Evolutionary conservation across 2,797 vertebrate genomes (phyloP), one percentile per base, ranked within the genome.

Genomic region (Pygocentrus nattereri): DNA sequence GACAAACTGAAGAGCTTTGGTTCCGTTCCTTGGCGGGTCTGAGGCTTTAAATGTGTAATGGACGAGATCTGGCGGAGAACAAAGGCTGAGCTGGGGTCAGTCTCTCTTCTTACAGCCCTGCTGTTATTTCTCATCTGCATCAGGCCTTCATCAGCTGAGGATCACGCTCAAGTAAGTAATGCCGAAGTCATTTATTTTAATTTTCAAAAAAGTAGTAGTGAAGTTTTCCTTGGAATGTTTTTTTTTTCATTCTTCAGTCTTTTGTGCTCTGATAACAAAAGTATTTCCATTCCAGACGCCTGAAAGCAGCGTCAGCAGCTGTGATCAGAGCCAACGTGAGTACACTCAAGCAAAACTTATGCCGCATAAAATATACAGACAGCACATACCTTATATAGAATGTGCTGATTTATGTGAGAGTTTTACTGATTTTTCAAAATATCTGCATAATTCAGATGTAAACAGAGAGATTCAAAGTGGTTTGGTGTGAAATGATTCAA

Each of bases 41-140:
- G 12, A 2, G 23, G 21, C 1, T 23, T 52, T 23, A 31, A 19
- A n/a, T 44, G 68, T 44, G 56, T 79, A 62, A 82, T 85, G 84
- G 54, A 77, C 11, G 31, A 18, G 15, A 44, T 23, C 25, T 49
- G 18, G 73, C 58, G 31, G n/a, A 13, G 50, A 56, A 34, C 31
- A 31, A 71, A 25, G 19, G 30, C 25, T 38, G 52, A 41, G 11
- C n/a, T 19, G 1, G 49, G 8, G 65, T 78, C 50, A 41, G 5
- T 27, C 50, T 41, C 71, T 79, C 52, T 25, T 0, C 13, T 69
- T 38, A 52, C 38, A 67, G 49, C 1, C 8, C 41, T 79, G 49
- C 67, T 85, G 25, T 74, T 47, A 52, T 25, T 77, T 4, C 56
- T 80, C 10, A 21, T 74, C 49, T 76, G n/a, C 69, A 56, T 80